Evolutionary conservation across 1,140 invertebrate species (phyloP).

Genomic region (Drosophila pseudoobscura): DNA sequence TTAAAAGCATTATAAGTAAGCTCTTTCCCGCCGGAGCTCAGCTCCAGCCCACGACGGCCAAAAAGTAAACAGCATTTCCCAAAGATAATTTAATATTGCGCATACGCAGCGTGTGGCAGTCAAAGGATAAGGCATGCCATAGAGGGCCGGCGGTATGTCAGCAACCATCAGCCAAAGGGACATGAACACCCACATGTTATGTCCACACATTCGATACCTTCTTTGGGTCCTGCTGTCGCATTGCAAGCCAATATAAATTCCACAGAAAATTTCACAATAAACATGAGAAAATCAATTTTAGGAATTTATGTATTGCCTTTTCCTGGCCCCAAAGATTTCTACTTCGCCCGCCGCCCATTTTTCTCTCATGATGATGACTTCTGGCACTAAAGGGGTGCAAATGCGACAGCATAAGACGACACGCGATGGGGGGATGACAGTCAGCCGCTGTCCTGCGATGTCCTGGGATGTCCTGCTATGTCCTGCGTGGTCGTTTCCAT

Average conservation of each 20-base stretch:
- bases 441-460: neutral
- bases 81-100: slow-evolving; percentile 76
- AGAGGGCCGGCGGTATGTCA: slow-evolving; percentile 1
- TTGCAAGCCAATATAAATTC: slow-evolving; percentile 78
- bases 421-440: slow-evolving; percentile 66
- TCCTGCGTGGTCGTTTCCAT: slow-evolving; percentile 36
- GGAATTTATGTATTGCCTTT: slow-evolving; percentile 64
- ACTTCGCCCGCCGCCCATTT: neutral
- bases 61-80: slow-evolving; percentile 75
- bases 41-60: slow-evolving; percentile 6
- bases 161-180: slow-evolving; percentile 26
- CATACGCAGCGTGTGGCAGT: slow-evolving; percentile 62
- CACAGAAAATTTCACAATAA: slow-evolving; percentile 71
- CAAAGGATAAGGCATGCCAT: no score
- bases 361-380: slow-evolving; percentile 49
- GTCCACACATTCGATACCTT: slow-evolving; percentile 13
- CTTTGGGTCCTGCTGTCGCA: slow-evolving; percentile 51
- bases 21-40: slow-evolving; percentile 40
- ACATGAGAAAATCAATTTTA: slow-evolving; percentile 76
- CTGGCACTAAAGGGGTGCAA: slow-evolving; percentile 72
- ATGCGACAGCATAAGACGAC: slow-evolving; percentile 78
- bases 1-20: slow-evolving; percentile 78
- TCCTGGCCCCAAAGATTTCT: slow-evolving; percentile 4
- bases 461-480: neutral
- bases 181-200: slow-evolving; percentile 1